Evolutionary conservation across 1,140 invertebrate genomes (phyloP), one percentile per base, ranked within the genome.

Genomic region (Drosophila athabasca): DNA sequence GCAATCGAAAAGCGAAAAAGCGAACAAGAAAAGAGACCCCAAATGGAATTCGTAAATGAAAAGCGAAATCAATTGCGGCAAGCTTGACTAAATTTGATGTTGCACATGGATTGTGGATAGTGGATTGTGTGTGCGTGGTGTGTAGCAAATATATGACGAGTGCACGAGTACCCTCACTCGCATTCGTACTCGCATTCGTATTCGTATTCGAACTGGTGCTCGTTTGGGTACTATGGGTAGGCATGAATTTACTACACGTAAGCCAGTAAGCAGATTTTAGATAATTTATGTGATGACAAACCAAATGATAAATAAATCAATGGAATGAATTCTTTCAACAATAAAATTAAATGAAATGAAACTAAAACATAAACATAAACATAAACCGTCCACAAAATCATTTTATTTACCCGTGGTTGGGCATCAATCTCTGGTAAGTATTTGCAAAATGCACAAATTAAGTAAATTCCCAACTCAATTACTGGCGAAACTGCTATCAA

Each of bases 201-300:
- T 19, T 19, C 17, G 17, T 19, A 19, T 19, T 48, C 35, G 9
- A 22, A 49, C 50, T 4, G 9, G 39, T 53, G 26, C 29, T 48
- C 9, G 35, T 13, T 13, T 39, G 35, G 3, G 35, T 74, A 77
- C 62, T 59, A 64, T 67, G 61, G 76, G 79, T 83, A 83, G 79
- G 60, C 75, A 83, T 79, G 79, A 83, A 83, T 83, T 83, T 83
- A 83, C 80, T 83, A 83, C 50, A 77, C 69, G 54, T 82, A 82
- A 82, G 79, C 59, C 65, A 57, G 46, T 84, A 79, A 79, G 66
- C 54, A 76, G 71, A 76, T 83, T 83, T 83, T 83, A 83, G 80
- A 83, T 79, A 79, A 79, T 83, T 65, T 79, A 79, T 83, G 75
- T 83, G 79, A 83, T 83, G 75, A 67, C 60, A 67, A 39, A 68